Evolutionary conservation across 2,113 vertebrate species (phyloP).

Genomic region (Etheostoma spectabile): DNA sequence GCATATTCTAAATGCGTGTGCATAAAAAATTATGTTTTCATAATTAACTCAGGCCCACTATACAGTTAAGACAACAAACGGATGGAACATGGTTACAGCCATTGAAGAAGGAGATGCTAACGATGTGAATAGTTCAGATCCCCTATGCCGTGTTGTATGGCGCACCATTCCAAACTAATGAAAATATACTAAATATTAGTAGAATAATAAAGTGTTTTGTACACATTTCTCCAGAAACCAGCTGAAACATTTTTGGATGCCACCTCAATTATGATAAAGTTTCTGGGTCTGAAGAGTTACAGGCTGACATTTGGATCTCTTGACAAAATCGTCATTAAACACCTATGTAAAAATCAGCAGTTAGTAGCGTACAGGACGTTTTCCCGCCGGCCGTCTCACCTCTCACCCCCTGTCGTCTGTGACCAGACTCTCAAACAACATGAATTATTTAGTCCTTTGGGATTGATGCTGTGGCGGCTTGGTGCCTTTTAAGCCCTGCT

Average conservation of each 20-base stretch:
- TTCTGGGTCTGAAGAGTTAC: not conserved
- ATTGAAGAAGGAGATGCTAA: not conserved
- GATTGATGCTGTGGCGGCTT: conserved; percentile 61
- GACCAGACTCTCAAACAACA: conserved; percentile 59
- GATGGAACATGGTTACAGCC: not conserved
- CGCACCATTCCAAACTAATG: not conserved
- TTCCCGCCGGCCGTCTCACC: not conserved
- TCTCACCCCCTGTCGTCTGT: conserved; percentile 6
- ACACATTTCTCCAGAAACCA: not conserved
- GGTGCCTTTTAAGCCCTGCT: conserved; percentile 42
- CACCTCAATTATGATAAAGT: not conserved
- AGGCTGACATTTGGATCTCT: not conserved
- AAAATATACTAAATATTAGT: not conserved
- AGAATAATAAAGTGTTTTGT: not conserved
- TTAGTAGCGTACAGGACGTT: not conserved
- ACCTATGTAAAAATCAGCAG: not conserved
- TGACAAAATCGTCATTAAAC: not conserved
- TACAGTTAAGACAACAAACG: not conserved
- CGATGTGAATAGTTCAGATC: too few species aligned
- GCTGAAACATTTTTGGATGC: not conserved
- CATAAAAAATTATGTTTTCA: not conserved
- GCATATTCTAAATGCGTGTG: not conserved
- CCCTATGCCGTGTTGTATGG: not conserved
- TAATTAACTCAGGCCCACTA: not conserved
- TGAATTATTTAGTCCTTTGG: conserved; percentile 75